Evolutionary conservation across 2,797 vertebrate species (phyloP).

Genomic region (Amphiprion clarkii): DNA sequence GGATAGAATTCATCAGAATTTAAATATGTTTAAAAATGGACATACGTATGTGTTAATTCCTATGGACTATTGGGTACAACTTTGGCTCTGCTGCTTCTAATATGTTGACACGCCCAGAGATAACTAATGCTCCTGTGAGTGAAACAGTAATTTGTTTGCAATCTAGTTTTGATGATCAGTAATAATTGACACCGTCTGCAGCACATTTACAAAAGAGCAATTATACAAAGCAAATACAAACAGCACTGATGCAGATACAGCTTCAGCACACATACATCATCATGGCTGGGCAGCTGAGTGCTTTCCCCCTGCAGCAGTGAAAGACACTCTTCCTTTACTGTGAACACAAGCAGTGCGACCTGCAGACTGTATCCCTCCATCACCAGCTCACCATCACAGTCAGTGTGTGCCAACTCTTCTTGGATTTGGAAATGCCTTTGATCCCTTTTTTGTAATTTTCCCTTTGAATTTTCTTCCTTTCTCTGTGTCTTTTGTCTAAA

Average conservation of each 20-base stretch:
- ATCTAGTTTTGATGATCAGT: neutral
- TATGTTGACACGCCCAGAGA: neutral
- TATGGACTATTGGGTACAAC: neutral
- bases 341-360: slow-evolving; percentile 34
- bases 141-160: neutral
- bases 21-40: neutral
- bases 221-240: neutral
- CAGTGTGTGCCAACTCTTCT: slow-evolving; percentile 16
- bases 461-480: slow-evolving; percentile 11
- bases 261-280: slow-evolving; percentile 66
- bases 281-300: slow-evolving; percentile 37
- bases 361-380: slow-evolving; percentile 17
- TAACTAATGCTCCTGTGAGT: neutral
- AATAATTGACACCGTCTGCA: neutral
- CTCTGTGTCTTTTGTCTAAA: slow-evolving; percentile 19
- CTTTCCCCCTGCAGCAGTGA: slow-evolving; percentile 28
- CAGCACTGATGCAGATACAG: slow-evolving; percentile 6
- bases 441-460: slow-evolving; percentile 4
- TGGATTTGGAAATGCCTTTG: slow-evolving; percentile 6
- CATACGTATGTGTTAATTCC: neutral
- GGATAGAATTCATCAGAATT: neutral
- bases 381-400: slow-evolving; percentile 37
- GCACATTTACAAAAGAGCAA: neutral
- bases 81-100: neutral
- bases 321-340: slow-evolving; percentile 35